Evolutionary conservation across 2,797 vertebrate species (phyloP), one percentile per base, ranked within the genome.

Genomic region (Spondyliosoma cantharus): DNA sequence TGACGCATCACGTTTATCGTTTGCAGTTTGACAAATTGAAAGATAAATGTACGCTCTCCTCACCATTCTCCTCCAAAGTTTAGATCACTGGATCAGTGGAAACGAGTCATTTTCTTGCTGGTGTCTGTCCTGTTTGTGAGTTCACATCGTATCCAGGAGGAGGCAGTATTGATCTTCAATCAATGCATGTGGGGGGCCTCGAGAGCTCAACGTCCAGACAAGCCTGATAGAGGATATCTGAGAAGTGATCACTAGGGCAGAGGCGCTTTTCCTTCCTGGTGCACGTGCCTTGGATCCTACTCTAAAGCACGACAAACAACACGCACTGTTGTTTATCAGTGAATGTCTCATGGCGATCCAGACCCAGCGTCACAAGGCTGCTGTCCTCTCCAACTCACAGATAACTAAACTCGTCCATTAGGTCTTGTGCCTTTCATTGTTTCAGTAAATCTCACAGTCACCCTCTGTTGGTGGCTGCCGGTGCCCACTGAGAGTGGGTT

Each of bases 141-240:
- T 78, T 74, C 61, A 20, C 42, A 24, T 65, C 12, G 37, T 22
- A 11, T 71, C 87, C 93, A 93, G 73, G 0, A 71, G 90, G 81
- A 64, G 89, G 89, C 89, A 89, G 74, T 53, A 32, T 86, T 83
- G 79, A 49, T 74, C 80, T 74, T 87, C 19, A 45, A 9, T 66
- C 12, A 0, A 4, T 57, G 46, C 61, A 46, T 45, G 22, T n/a
- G 22, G 42, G 42, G 16, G 6, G 20, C 61, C 20, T 73, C 48
- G 3, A 67, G 62, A 65, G 20, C n/a, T 64, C 16, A 59, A 2
- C n/a, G 7, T 17, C 27, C 16, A 75, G 50, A 70, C 24, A 16
- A 43, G 57, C 62, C 49, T 19, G 3, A 72, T 65, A 64, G 20
- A 46, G 73, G 65, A 77, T n/a, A 50, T 48, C 14, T 24, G 2